Evolutionary conservation across 2,113 vertebrate genomes (phyloP), one percentile per base, ranked within the genome.

Genomic region (Tricholaema leucomelas): DNA sequence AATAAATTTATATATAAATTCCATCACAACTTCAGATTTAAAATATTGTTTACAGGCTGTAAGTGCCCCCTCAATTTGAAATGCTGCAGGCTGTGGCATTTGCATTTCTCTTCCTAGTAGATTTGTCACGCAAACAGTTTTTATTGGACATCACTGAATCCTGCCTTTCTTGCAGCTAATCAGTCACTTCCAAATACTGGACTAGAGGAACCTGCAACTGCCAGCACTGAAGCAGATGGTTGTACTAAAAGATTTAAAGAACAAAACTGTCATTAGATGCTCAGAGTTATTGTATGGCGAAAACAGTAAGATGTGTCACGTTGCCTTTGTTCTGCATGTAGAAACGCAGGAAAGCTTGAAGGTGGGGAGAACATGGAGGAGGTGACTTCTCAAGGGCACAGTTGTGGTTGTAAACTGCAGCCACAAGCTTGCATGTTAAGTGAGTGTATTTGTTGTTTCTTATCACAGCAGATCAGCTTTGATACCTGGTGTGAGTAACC

Each of bases 381-480:
- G 74, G 52, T 79, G 90, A 30, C 70, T 78, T 69, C 67, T 81
- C 59, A 94, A 93, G 81, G 86, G 54, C 77, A 76, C 42, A 16
- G 79, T 65, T 54, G 70, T 65, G 71, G 24, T 14, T 58, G 55
- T 44, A 46, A 74, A 55, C 5, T n/a, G 81, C 87, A 91, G 74
- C 18, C 5, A 72, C 4, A 7, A 82, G 42, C 80, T 31, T 77
- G 86, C 86, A 59, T 64, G 81, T 73, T 66, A 84, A 90, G 67
- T 61, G 76, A 85, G 67, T 1, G 0, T 71, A 64, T 94, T 93
- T 92, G 92, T 81, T 0, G 6, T 42, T 90, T 77, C 91, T 92
- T 81, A 83, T 91, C 91, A 87, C 67, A 70, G 27, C 54, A 67
- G 56, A 48, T 81, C 69, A 85, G 75, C 92, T 95, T 48, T 93